Percentiles rank a stretch among this genome's conserved stretches.
Conservation (phyloP, 2,113 vertebrate genomes). For the Monopterus albus region DNA sequence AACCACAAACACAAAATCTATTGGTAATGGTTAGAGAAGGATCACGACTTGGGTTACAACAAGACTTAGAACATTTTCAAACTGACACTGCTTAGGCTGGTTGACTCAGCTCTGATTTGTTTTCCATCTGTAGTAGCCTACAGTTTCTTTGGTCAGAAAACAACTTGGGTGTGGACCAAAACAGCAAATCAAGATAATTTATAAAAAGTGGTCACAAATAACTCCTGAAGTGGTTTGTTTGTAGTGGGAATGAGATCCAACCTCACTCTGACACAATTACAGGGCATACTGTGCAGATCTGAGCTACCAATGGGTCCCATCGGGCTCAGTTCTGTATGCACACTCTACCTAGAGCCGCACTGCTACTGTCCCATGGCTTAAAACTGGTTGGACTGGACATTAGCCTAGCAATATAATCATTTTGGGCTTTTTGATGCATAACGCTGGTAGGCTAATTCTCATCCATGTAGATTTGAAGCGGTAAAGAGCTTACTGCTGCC, state of each 20-base stretch:
- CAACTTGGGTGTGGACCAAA: neutral
- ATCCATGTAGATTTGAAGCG: slow-evolving; percentile 11
- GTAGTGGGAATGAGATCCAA: neutral
- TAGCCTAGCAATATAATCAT: too few species aligned
- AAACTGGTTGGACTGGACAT: too few species aligned
- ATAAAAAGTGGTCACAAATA: neutral
- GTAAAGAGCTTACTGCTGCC: slow-evolving; percentile 7
- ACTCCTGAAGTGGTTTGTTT: neutral
- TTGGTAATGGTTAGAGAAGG: neutral
- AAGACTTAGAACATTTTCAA: too few species aligned
- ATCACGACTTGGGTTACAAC: neutral
- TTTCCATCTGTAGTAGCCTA: too few species aligned
- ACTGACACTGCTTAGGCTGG: too few species aligned
- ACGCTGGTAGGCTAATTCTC: slow-evolving; percentile 6
- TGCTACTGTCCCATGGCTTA: too few species aligned
- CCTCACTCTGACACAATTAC: neutral
- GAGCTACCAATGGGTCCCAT: too few species aligned
- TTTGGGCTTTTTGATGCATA: slow-evolving; percentile 10
- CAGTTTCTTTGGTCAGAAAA: too few species aligned
- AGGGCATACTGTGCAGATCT: neutral
- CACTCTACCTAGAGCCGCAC: too few species aligned
- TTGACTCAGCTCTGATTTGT: too few species aligned
- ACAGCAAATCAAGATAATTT: neutral
- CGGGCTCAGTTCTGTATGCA: too few species aligned
- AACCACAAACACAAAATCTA: neutral